Evolutionary conservation across 2,888 invertebrate species (phyloP).

Genomic region (Drosophila fulvimacula): DNA sequence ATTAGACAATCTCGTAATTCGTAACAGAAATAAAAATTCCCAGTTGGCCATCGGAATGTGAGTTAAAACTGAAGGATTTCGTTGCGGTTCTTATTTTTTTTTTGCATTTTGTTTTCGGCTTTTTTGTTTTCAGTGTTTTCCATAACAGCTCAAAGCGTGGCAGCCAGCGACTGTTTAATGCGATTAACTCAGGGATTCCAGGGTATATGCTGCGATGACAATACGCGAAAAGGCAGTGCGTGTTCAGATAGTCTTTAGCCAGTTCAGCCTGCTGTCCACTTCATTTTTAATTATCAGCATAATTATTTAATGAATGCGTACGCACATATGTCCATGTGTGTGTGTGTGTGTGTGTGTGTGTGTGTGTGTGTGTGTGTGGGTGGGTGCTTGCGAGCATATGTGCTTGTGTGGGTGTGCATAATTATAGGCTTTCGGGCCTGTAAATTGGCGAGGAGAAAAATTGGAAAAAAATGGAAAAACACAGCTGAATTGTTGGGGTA

Average conservation of each 20-base stretch:
- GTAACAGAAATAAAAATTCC: not conserved
- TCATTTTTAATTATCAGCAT: constrained; percentile 73
- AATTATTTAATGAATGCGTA: constrained; percentile 73
- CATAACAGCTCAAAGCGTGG: not conserved
- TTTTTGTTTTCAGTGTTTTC: not conserved
- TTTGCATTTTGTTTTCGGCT: not conserved
- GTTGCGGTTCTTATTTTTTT: not conserved
- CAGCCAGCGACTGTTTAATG: constrained; percentile 31
- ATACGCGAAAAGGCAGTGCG: constrained; percentile 18
- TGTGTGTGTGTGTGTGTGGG: constrained; percentile 50
- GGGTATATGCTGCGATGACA: constrained; percentile 47
- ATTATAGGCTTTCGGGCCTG: constrained; percentile 62
- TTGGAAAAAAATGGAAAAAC: constrained; percentile 20
- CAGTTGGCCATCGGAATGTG: not conserved
- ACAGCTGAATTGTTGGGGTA: not conserved
- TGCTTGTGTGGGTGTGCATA: constrained; percentile 56
- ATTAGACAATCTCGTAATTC: not conserved
- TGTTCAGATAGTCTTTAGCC: constrained; percentile 20
- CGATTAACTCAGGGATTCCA: constrained; percentile 47
- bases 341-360: constrained; percentile 10
- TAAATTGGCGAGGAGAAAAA: constrained; percentile 51
- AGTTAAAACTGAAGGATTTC: constrained; percentile 4
- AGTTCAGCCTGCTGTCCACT: constrained; percentile 50
- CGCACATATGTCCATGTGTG: constrained; percentile 6
- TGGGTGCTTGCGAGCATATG: constrained; percentile 23